phyloP scores from a whole-genome alignment of 2,888 invertebrate species.

The Anarsia innoxiella region DNA sequence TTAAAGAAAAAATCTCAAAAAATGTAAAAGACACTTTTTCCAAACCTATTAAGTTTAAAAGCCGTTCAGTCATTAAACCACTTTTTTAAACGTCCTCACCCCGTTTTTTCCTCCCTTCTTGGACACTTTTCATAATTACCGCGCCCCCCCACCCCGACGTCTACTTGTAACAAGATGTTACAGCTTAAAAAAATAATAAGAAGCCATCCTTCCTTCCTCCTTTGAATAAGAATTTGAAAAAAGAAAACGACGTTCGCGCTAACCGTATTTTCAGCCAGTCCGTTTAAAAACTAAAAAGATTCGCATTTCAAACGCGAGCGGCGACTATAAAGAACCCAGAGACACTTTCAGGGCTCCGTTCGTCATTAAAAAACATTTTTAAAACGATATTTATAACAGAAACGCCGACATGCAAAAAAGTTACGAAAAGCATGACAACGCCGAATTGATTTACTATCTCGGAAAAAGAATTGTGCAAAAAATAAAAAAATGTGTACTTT shows the following conservation, averaged over 20 bases:
- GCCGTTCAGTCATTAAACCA: conserved; percentile 65
- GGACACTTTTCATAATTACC: conserved; percentile 74
- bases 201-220: conserved; percentile 25
- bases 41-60: conserved; percentile 70
- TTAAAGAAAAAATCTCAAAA: too few species aligned
- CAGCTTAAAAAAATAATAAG: conserved; percentile 38
- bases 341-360: conserved; percentile 32
- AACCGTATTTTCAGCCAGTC: conserved; percentile 20
- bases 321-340: conserved; percentile 25
- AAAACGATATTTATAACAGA: conserved; percentile 47
- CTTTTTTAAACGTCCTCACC: conserved; percentile 61
- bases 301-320: conserved; percentile 13
- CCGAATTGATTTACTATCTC: conserved; percentile 57
- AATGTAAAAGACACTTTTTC: conserved; percentile 47
- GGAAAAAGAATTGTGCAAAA: conserved; percentile 30
- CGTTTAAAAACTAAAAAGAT: conserved; percentile 17
- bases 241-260: conserved; percentile 6
- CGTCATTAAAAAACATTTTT: conserved; percentile 56
- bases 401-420: conserved; percentile 41
- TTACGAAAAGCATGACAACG: conserved; percentile 41
- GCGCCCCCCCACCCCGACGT: conserved; percentile 34
- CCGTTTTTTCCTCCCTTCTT: conserved; percentile 53
- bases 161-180: conserved; percentile 65
- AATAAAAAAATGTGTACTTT: conserved; percentile 18
- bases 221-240: conserved; percentile 14